These are phyloP conservation scores for Sebastes dallii DNA, from an alignment of 2,797 vertebrate species.

Conservation along the genomic window DNA sequence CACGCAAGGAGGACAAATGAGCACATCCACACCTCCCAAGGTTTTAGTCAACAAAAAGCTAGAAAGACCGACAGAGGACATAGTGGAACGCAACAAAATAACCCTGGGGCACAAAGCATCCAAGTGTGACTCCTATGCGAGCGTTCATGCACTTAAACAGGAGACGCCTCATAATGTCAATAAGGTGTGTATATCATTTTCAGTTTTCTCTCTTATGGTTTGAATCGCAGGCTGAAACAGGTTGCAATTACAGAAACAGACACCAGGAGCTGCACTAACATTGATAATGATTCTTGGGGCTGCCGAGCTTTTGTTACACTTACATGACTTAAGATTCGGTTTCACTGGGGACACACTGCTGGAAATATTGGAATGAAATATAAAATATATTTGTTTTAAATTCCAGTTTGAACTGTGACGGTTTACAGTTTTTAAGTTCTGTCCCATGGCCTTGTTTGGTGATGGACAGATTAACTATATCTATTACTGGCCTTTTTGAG, in stretches of 20 bases:
- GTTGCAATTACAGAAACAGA: conserved; percentile 62
- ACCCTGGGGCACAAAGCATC: conserved; percentile 82
- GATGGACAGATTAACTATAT: background rate
- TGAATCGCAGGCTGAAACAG: background rate
- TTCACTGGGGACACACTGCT: background rate
- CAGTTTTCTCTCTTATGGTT: background rate
- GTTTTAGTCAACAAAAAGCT: conserved; percentile 33
- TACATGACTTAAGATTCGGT: background rate
- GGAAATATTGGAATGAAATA: background rate
- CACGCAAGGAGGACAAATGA: background rate
- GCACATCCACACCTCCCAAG: conserved; percentile 2
- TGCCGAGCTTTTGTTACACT: background rate
- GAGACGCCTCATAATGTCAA: conserved; percentile 39
- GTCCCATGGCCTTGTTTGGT: background rate
- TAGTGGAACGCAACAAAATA: conserved; percentile 86
- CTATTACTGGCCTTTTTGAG: background rate
- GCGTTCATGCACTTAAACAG: conserved; percentile 74
- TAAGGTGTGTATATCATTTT: conserved; percentile 72
- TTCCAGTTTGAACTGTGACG: background rate
- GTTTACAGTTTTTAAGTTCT: background rate
- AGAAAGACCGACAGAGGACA: conserved; percentile 69
- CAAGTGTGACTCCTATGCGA: conserved; percentile 83
- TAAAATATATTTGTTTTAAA: background rate
- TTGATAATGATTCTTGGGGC: conserved; percentile 35
- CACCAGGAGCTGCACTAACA: conserved; percentile 80